Percentiles rank a stretch among this genome's conserved stretches.
phyloP scores from a whole-genome alignment of 2,888 invertebrate species.

The Agapostemon virescens region DNA sequence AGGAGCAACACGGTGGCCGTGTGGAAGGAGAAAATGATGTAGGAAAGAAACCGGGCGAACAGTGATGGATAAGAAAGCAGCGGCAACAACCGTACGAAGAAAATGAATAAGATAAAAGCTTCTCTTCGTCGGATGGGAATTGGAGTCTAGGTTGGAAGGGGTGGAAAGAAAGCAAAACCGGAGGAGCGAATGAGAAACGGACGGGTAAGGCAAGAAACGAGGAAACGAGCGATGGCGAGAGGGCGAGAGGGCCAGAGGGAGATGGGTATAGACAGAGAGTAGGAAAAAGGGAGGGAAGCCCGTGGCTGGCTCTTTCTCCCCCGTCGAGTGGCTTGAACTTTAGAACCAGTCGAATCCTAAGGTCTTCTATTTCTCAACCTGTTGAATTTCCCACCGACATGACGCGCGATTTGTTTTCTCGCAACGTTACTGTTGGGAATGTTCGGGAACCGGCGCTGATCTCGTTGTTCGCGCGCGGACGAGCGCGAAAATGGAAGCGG shows the following conservation, averaged over 20 bases:
- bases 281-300: not conserved
- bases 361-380: constrained; percentile 63
- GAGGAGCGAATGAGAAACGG: not conserved
- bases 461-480: constrained; percentile 17
- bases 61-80: constrained; percentile 9
- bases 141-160: not conserved
- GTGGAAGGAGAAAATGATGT: constrained; percentile 1
- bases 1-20: not conserved
- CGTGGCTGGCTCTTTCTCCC: not conserved
- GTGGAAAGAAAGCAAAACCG: not conserved
- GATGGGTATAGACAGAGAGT: not conserved
- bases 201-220: too few species aligned
- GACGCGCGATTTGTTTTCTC: constrained; percentile 62
- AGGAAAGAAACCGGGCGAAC: not conserved
- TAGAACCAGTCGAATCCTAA: constrained; percentile 41
- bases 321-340: constrained; percentile 43
- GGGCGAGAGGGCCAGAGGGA: not conserved
- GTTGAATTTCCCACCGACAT: constrained; percentile 61
- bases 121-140: constrained; percentile 3
- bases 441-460: constrained; percentile 23
- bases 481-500: constrained; percentile 11
- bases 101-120: constrained; percentile 9
- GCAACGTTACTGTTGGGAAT: constrained; percentile 36
- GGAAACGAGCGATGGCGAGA: not conserved
- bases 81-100: not conserved